Evolutionary conservation across 2,888 invertebrate species (phyloP), one percentile per base, ranked within the genome.

Genomic region (Napeogenes sylphis): DNA sequence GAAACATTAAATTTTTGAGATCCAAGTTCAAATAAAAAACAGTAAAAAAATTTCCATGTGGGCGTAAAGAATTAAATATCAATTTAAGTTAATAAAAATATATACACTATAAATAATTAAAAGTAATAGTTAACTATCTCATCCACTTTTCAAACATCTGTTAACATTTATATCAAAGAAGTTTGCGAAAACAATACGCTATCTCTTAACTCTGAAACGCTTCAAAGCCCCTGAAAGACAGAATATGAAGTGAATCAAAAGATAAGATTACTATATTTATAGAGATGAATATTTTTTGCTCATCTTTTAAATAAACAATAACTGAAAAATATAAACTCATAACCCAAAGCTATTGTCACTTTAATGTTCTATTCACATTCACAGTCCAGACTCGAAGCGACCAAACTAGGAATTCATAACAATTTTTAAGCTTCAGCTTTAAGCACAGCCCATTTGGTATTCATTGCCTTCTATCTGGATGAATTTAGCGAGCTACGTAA

Each of bases 381-480:
- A 51, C 32, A 33, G 56, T 64, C 61, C 47, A 59, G 45, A 57
- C 59, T 46, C 56, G 54, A 46, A 54, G 38, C 53, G 56, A 61
- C 60, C 58, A 59, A 66, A 55, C 61, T 45, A 56, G 46, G 59
- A 62, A 64, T 64, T 64, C 55, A 64, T 62, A 64, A 64, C 60
- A 62, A 63, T 64, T 66, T 62, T 63, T 62, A 58, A 64, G 60
- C 55, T 46, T 61, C 55, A 46, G 58, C 56, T 46, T 64, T 55
- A 66, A 66, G 61, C 63, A 61, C 54, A 63, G 63, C 63, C 65
- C 66, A 70, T 69, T 68, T 62, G 61, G 66, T 64, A 70, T 70
- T 70, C 70, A 70, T 66, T 74, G 70, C 69, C 73, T 68, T 70
- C 75, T 80, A 79, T 78, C 75, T 78, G 75, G 77, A 83, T 82